Conservation (phyloP, 2,888 invertebrate species). For the Cheilosia grossa region DNA sequence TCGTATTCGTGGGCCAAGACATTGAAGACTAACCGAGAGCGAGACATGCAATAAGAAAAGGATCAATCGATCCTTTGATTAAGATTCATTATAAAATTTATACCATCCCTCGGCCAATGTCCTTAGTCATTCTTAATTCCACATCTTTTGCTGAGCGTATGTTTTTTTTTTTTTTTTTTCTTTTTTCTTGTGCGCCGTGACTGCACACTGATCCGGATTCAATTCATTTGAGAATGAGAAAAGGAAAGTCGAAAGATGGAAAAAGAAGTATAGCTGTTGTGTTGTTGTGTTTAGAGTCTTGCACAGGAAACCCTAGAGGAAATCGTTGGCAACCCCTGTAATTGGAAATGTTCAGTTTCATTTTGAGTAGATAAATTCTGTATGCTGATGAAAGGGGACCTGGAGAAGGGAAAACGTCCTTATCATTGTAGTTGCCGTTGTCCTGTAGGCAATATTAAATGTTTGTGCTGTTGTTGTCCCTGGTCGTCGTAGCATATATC, state of each 20-base stretch:
- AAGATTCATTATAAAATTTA: conserved; percentile 74
- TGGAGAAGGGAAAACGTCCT: conserved; percentile 3
- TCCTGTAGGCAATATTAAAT: conserved; percentile 19
- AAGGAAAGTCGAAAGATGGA: conserved; percentile 2
- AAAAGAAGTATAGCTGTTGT: conserved; percentile 22
- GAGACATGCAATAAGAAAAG: conserved; percentile 32
- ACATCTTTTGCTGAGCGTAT: conserved; percentile 39
- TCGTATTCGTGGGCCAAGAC: conserved; percentile 25
- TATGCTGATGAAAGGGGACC: conserved; percentile 15
- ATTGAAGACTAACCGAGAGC: conserved; percentile 4
- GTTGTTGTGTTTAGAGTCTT: conserved; percentile 43
- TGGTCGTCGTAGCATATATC: conserved; percentile 1
- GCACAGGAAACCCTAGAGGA: conserved; percentile 35
- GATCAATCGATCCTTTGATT: conserved; percentile 71
- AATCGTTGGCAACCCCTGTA: conserved; percentile 46
- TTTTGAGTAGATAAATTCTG: conserved; percentile 56
- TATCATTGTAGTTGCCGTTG: conserved; percentile 3
- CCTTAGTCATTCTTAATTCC: conserved; percentile 65
- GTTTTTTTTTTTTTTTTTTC: not conserved
- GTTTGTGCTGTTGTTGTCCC: conserved; percentile 1
- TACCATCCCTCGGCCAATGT: conserved; percentile 66
- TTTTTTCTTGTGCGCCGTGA: too few species aligned
- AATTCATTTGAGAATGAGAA: conserved; percentile 32
- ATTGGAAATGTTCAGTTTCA: conserved; percentile 67
- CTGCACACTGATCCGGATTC: not conserved